Conservation (phyloP, 2,888 invertebrate species). For the Gymnocheta viridis region DNA sequence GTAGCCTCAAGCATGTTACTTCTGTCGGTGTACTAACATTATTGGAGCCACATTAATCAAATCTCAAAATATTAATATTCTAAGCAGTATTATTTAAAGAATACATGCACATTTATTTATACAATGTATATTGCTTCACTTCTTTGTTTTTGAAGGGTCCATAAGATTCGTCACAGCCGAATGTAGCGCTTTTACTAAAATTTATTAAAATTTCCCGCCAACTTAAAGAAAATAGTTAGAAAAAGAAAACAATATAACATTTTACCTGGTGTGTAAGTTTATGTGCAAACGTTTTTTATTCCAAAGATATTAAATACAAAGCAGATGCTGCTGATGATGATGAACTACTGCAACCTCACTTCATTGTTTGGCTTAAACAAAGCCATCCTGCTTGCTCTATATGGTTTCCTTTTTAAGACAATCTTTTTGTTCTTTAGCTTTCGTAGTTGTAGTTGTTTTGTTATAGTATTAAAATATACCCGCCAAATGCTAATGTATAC, state of each 20-base stretch:
- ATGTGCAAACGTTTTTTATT: background rate
- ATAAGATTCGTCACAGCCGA: too few species aligned
- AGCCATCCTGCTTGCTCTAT: background rate
- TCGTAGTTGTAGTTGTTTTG: background rate
- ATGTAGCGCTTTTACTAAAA: too few species aligned
- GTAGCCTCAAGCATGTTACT: too few species aligned
- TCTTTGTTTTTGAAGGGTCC: too few species aligned
- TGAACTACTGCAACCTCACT: background rate
- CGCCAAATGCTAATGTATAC: background rate
- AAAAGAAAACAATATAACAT: too few species aligned
- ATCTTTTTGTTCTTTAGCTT: background rate
- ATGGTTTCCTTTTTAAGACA: background rate
- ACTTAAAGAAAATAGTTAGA: background rate
- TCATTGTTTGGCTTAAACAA: background rate
- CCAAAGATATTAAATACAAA: slow-evolving; percentile 2
- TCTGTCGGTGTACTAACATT: too few species aligned
- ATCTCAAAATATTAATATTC: too few species aligned
- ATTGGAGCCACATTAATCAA: too few species aligned
- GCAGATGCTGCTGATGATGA: slow-evolving; percentile 27
- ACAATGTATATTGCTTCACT: too few species aligned
- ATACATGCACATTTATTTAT: too few species aligned
- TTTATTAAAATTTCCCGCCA: too few species aligned
- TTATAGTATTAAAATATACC: background rate
- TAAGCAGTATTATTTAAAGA: too few species aligned
- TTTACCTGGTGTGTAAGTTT: background rate